These are phyloP conservation scores for Oophaga sylvatica DNA, from an alignment of 2,797 vertebrate species.

Conservation along the genomic window DNA sequence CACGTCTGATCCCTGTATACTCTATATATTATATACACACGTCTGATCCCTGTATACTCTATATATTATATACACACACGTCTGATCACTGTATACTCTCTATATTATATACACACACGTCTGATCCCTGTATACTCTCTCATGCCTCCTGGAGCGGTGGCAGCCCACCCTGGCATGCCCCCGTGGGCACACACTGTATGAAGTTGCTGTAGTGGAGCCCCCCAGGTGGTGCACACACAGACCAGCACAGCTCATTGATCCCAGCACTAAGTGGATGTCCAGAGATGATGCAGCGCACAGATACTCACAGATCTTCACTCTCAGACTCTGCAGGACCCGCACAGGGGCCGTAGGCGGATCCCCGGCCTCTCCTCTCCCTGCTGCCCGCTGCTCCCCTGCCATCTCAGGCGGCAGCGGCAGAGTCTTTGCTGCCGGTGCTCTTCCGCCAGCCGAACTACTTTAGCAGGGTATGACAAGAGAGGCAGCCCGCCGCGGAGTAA, in stretches of 20 bases:
- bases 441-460: slow-evolving; percentile 57
- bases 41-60: too few species aligned
- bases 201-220: not conserved
- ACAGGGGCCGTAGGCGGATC: slow-evolving; percentile 85
- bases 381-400: slow-evolving; percentile 85
- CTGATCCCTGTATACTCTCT: too few species aligned
- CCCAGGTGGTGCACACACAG: not conserved
- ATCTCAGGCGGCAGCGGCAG: slow-evolving; percentile 71
- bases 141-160: too few species aligned
- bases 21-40: too few species aligned
- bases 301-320: slow-evolving; percentile 96
- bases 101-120: too few species aligned
- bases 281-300: not conserved
- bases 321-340: slow-evolving; percentile 91
- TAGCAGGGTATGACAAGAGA: slow-evolving; percentile 7
- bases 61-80: too few species aligned
- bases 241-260: not conserved
- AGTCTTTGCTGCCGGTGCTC: slow-evolving; percentile 8
- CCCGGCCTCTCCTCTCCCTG: slow-evolving; percentile 88
- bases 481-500: slow-evolving; percentile 37
- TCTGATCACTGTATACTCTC: too few species aligned
- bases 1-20: too few species aligned
- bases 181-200: not conserved
- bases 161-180: not conserved
- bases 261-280: not conserved